Conservation (phyloP, 2,888 invertebrate species). For the Trichopria drosophilae region DNA sequence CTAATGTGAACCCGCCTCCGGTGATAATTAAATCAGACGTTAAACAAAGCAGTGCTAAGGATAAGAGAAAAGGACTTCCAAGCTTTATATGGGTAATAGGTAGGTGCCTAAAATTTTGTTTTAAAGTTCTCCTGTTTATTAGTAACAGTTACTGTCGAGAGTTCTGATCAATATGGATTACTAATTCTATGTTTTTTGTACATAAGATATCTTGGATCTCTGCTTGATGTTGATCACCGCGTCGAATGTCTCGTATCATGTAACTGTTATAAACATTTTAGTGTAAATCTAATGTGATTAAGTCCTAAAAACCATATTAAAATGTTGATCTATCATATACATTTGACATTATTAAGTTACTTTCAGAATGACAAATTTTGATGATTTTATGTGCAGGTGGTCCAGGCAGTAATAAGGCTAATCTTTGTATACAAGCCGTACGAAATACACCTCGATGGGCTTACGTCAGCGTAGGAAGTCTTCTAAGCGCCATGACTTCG, state of each 20-base stretch:
- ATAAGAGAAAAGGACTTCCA: constrained; percentile 53
- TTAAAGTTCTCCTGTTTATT: not conserved
- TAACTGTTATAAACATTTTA: no score
- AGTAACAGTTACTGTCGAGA: no score
- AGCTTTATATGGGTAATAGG: constrained; percentile 61
- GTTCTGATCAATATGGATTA: no score
- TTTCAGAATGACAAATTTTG: not conserved
- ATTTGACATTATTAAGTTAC: no score
- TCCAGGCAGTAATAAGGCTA: constrained; percentile 88
- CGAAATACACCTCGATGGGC: constrained; percentile 73
- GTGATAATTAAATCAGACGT: constrained; percentile 38
- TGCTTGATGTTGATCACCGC: no score
- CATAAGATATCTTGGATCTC: no score
- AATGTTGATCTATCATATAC: no score
- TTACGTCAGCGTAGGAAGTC: constrained; percentile 77
- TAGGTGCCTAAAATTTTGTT: constrained; percentile 39
- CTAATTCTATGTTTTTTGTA: no score
- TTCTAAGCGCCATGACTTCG: constrained; percentile 75
- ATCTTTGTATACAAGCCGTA: constrained; percentile 74
- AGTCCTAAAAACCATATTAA: no score
- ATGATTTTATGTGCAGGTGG: constrained; percentile 64
- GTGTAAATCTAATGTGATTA: not conserved
- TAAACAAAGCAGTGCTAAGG: constrained; percentile 47
- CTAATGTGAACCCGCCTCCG: constrained; percentile 34
- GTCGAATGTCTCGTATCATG: no score